Evolutionary conservation across 2,888 invertebrate species (phyloP), one percentile per base, ranked within the genome.

Genomic region (Entomobrya multifasciata): DNA sequence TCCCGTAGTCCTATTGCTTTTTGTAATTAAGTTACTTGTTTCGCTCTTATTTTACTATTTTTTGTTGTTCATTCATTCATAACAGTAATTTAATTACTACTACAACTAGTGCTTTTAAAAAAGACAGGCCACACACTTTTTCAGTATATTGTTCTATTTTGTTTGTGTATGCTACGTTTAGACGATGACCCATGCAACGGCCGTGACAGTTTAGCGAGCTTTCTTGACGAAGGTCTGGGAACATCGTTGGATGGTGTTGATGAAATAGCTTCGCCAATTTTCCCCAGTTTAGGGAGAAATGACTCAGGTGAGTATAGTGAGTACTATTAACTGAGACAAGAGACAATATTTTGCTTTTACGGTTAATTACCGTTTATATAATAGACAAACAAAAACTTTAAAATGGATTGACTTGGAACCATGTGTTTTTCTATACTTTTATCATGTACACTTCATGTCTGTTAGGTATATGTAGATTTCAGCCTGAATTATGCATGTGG

Each of bases 201-300:
- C 62, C 89, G 89, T 81, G 90, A 89, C 87, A 90, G 90, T 85
- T 88, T 91, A 67, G 89, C 91, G 25, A 91, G 90, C 84, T 88
- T 91, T 83, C 87, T 91, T 83, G 91, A 91, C 86, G 91, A 91
- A 90, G 91, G 91, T 85, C 90, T 91, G 57, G 91, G 91, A 72
- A 91, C 91, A 47, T 90, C 90, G n/a, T 79, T 91, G 70, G 91
- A 91, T 84, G 91, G 90, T 76, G 90, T 90, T 62, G 90, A 90
- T 79, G 90, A 90, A 84, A 90, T 90, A 79, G 78, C 89, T 41
- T 88, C 89, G 60, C 89, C 90, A 82, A 89, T 88, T 86, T 90
- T 90, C 87, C 89, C 91, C 62, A 89, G 89, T 52, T 83, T 90
- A 57, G 90, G 90, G 20, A 81, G 91, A 87, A 90, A 89, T 83